These are phyloP conservation scores for Halisarca cf. caerulea DNA, from an alignment of 37 sponge, comb jelly and placozoan species.

Conservation along the genomic window DNA sequence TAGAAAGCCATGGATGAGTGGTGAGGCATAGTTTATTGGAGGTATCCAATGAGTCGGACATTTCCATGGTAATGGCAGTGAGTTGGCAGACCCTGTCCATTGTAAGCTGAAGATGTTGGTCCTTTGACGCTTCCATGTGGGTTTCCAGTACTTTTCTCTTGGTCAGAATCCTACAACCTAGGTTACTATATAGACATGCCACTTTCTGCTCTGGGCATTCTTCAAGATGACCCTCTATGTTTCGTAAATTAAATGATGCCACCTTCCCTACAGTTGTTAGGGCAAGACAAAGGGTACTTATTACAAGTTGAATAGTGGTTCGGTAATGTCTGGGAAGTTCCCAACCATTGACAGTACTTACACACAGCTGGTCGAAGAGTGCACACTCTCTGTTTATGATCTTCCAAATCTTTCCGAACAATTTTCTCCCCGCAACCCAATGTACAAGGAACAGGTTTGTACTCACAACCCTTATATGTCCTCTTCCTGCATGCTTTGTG, in stretches of 20 bases:
- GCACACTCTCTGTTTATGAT: neutral
- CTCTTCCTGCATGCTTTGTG: neutral
- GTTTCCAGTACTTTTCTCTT: neutral
- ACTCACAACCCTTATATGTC: neutral
- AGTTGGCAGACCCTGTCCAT: neutral
- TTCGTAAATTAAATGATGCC: neutral
- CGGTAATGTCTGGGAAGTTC: neutral
- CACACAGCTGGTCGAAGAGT: neutral
- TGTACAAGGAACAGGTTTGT: neutral
- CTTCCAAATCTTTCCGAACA: neutral
- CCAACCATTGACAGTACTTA: neutral
- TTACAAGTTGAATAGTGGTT: neutral
- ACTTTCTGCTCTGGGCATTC: neutral
- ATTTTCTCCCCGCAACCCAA: neutral
- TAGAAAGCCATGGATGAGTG: conserved; percentile 9
- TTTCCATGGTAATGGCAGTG: neutral
- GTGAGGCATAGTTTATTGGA: too few species aligned
- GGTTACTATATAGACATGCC: neutral
- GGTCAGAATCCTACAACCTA: neutral
- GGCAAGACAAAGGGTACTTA: neutral
- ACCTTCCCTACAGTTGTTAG: neutral
- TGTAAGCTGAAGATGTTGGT: neutral
- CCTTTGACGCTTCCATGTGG: neutral
- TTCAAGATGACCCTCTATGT: neutral
- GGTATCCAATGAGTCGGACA: too few species aligned